Base-by-base conservation (phyloP, 2,797 vertebrate species). In the Sciurus vulgaris region DNA sequence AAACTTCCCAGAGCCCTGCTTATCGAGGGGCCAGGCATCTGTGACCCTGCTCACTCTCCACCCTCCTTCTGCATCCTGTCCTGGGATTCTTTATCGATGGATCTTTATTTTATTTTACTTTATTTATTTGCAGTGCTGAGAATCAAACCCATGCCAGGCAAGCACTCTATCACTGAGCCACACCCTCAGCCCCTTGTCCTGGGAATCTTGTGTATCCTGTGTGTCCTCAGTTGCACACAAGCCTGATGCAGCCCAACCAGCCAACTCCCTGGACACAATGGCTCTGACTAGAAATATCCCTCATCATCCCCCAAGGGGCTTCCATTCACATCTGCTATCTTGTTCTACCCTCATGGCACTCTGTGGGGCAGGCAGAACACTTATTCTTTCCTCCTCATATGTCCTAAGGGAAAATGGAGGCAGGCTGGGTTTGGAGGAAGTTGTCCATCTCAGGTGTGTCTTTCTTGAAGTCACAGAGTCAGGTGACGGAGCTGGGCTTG, bases 341-440 rank as follows among this genome's bases (percentile, higher is more conserved):
- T 56, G 13, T 72, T 56, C 49, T 38, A 2, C n/a, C 41, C 79
- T 95, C 33, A 0, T n/a, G 35, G 24, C 1, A 11, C 81, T 89
- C 67, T 2, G 6, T 3, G 88, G 63, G 70, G 59, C 38, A 18
- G 56, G 51, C 59, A 76, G 41, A 69, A 15, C 33, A 12, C 20
- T 73, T 49, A 15, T 11, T 91, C n/a, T 73, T 33, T 63, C 63
- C 17, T 78, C 41, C 26, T 47, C 24, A 0, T 28, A 44, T 15
- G 69, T 95, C 94, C 83, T 94, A 28, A 73, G 86, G 87, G 77
- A 76, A 82, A 82, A 41, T 0, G 12, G 89, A 84, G 70, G 56
- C 74, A 85, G 1, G 10, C 74, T 65, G 67, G 28, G 41, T 74
- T 82, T 67, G 61, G n/a, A 67, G 70, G 67, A 78, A 89, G 86